Base-by-base conservation (phyloP, 1,140 invertebrate genomes). In the Apocrypta bakeri region DNA sequence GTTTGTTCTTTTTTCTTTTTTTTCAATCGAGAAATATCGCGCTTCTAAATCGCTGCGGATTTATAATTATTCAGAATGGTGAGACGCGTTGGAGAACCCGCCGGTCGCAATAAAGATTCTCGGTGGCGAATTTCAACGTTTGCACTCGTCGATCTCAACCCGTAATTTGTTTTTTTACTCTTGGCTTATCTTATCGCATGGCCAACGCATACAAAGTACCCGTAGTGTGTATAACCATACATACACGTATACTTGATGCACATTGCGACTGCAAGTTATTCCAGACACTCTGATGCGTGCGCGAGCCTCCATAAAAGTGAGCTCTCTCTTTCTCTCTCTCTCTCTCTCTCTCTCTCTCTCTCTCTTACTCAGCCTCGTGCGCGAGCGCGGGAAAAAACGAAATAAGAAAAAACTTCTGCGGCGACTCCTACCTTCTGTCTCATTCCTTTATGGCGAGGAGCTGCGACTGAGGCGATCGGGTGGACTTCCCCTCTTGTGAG, bases 381-480 rank as follows among this genome's bases (percentile, higher is more conserved):
- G 42, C 42, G 42, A 56, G 48, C 48, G 48, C 48, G 17, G 48
- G 48, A n/a, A 56, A 56, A 56, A 56, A n/a, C 21, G 48, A 48
- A 40, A 63, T 29, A 63, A 75, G 27, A 33, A 75, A 63, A 69
- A 79, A 27, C 37, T 56, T 6, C 11, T 6, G 48, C 48, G 48
- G 17, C 48, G 48, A 56, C 48, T 80, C 69, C 79, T 80, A 80
- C 79, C 79, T 80, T 80, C 48, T 63, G 69, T 73, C 68, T 64
- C 79, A 80, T 80, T 72, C 79, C 69, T 64, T 73, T 27, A 24
- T 8, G 37, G 48, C 40, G 78, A 25, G 48, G 78, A 79, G 11
- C 37, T 42, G 37, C 64, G 17, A 25, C 74, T 25, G 12, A 64
- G 33, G 6, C 25, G 66, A 37, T 2, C 21, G 8, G 40, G 27